These are phyloP conservation scores for Oxyteleia sp. DNA, from an alignment of 2,888 invertebrate species.

Conservation along the genomic window DNA sequence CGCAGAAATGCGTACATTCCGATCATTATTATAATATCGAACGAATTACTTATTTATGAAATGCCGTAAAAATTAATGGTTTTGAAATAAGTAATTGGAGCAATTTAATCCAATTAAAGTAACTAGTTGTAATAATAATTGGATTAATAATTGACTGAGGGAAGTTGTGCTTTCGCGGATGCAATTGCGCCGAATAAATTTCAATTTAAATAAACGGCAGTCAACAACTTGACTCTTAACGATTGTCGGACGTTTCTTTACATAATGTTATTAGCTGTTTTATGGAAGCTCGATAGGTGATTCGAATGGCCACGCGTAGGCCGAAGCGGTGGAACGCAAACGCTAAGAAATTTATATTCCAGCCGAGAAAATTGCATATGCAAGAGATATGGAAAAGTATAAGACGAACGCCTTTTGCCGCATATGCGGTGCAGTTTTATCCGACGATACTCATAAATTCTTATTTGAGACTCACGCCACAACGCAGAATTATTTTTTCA, in stretches of 20 bases:
- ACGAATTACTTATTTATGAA: no score
- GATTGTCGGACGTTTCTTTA: slow-evolving; percentile 70
- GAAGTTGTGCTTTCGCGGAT: slow-evolving; percentile 1
- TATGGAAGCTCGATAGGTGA: slow-evolving; percentile 69
- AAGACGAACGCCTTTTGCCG: slow-evolving; percentile 52
- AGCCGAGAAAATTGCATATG: slow-evolving; percentile 64
- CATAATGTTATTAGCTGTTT: slow-evolving; percentile 73
- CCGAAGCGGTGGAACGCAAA: slow-evolving; percentile 51
- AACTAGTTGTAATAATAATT: not conserved
- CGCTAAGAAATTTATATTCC: slow-evolving; percentile 58
- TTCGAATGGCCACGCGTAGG: slow-evolving; percentile 69
- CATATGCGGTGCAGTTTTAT: slow-evolving; percentile 62
- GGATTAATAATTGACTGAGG: not conserved
- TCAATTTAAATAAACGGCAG: slow-evolving; percentile 59
- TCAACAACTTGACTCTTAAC: slow-evolving; percentile 71
- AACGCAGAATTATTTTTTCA: slow-evolving; percentile 41
- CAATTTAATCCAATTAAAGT: not conserved
- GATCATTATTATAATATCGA: no score
- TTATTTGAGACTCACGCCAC: slow-evolving; percentile 47
- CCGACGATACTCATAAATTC: slow-evolving; percentile 51
- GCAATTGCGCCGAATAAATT: slow-evolving; percentile 21
- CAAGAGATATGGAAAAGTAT: slow-evolving; percentile 71
- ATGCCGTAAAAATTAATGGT: no score
- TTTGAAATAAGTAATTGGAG: slow-evolving; percentile 7
- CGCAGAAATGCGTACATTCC: no score